phyloP scores from a whole-genome alignment of 2,888 invertebrate species.

The Cerastis rubricosa region DNA sequence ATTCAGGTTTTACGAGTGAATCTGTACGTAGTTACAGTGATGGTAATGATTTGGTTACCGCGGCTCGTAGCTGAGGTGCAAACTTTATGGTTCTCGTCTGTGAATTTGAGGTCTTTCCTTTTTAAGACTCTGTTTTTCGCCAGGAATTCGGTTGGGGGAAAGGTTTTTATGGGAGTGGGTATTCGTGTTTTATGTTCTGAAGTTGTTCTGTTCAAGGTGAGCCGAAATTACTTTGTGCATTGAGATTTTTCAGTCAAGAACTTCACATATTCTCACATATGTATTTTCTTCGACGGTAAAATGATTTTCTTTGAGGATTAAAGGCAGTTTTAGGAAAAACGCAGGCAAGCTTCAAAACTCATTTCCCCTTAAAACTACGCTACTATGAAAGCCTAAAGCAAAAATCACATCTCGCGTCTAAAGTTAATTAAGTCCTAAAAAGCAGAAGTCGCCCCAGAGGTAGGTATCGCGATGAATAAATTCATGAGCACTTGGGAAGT shows the following conservation, averaged over 20 bases:
- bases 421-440: slow-evolving; percentile 68
- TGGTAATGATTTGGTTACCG: slow-evolving; percentile 76
- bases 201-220: slow-evolving; percentile 19
- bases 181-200: slow-evolving; percentile 54
- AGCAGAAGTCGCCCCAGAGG: slow-evolving; percentile 56
- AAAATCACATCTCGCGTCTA: slow-evolving; percentile 56
- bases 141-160: slow-evolving; percentile 42
- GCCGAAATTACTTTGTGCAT: slow-evolving; percentile 1
- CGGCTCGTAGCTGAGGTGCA: slow-evolving; percentile 68
- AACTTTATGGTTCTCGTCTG: slow-evolving; percentile 70
- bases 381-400: slow-evolving; percentile 24
- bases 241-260: neutral
- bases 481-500: slow-evolving; percentile 66
- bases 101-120: slow-evolving; percentile 60
- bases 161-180: slow-evolving; percentile 52
- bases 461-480: slow-evolving; percentile 65
- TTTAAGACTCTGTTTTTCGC: slow-evolving; percentile 57
- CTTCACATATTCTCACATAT: no score
- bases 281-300: no score
- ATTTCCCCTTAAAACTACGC: slow-evolving; percentile 10
- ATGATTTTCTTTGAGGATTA: neutral
- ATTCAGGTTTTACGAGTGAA: slow-evolving; percentile 79
- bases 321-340: neutral
- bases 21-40: slow-evolving; percentile 76
- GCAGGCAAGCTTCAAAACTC: neutral